Evolutionary conservation across 2,797 vertebrate genomes (phyloP), one percentile per base, ranked within the genome.

Genomic region (Channa striata): DNA sequence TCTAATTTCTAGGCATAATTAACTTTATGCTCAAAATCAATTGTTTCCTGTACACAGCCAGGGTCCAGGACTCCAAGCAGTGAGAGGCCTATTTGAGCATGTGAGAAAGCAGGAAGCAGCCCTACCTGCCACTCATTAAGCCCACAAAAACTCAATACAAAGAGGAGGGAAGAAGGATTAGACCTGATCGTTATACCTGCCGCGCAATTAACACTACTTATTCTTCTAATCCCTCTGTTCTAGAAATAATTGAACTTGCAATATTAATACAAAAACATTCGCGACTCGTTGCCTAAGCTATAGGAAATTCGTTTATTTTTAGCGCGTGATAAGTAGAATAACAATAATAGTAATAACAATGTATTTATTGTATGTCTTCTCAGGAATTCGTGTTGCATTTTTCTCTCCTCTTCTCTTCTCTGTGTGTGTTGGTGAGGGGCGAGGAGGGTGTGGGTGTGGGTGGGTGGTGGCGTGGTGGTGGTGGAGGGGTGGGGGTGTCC

Each of bases 91-190:
- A 93, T 94, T 94, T 94, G 89, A 93, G 90, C 92, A 92, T 91
- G 93, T 93, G 92, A 93, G 93, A 93, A 93, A 93, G 93, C 94
- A 94, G 94, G 94, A 95, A 94, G 93, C 93, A 89, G 91, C 85
- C 74, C 89, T 95, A 95, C 94, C 94, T 95, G 94, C 93, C 93
- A 94, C 94, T 95, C 94, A 95, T 94, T 94, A 95, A 91, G 89
- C 82, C 88, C 88, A 93, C 92, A 92, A 91, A 93, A 94, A 93
- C 93, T 94, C 93, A 94, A 95, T 93, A 94, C 87, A 93, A 91
- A 91, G 86, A 91, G 80, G 85, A 88, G 87, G 91, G 93, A 88
- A 89, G 91, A 83, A 77, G 90, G 93, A 94, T 93, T 93, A 93
- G 92, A 93, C 90, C 92, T 93, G 92, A 93, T 95, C 90, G 92